Evolutionary conservation across 2,888 invertebrate genomes (phyloP), one percentile per base, ranked within the genome.

Genomic region (Asteroscopus sphinx): DNA sequence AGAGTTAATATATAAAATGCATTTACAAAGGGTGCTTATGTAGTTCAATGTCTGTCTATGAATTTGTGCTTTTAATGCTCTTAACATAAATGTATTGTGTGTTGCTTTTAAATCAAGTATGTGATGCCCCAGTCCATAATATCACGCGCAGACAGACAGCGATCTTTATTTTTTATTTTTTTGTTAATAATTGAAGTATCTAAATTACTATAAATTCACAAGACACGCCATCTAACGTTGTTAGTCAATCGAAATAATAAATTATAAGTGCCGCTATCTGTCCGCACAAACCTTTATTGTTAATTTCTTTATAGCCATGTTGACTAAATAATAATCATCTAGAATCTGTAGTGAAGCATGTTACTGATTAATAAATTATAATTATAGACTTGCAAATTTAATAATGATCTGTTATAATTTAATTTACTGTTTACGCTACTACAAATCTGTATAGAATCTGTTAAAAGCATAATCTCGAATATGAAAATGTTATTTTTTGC

Each of bases 401-500:
- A 33, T 33, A 54, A 33, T 60, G 40, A 48, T 56, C 64, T 63
- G 51, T 30, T 51, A 44, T 55, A 15, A 26, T 40, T 63, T 55
- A 16, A 32, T 36, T 63, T 17, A 61, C 33, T 54, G 25, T 54
- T 44, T 48, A 33, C 36, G 46, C 37, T 55, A 28, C n/a, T 47
- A 33, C 13, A 49, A 47, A 68, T 55, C 46, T 66, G 51, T 48
- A 39, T 48, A 68, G 46, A 55, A 68, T 52, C 36, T 65, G 33
- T 51, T 42, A 37, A 16, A 25, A 48, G 46, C 4, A 51, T 41
- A 49, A 49, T 54, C 54, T 62, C 55, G 40, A 58, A 52, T 64
- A 53, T 55, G 28, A 47, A 39, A 33, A 59, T 44, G 40, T 55
- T 56, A 57, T 60, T 53, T 44, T 59, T 74, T 58, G 71, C 52